Conservation (phyloP, 1,140 invertebrate genomes). For the Dinoponera quadriceps region DNA sequence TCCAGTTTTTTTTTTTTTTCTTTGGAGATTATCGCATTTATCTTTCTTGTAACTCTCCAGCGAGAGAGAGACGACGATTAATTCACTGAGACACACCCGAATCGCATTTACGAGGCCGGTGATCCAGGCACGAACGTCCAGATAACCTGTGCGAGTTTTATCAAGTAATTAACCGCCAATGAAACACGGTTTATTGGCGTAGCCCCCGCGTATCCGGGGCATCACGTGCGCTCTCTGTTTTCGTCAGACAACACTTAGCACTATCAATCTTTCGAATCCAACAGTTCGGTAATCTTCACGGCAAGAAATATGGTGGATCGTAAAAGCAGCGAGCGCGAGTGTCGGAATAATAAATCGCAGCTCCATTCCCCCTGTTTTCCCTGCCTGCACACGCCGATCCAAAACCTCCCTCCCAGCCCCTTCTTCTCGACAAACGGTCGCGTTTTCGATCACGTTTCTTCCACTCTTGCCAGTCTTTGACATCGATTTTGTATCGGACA, state of each 20-base stretch:
- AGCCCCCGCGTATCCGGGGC: background rate
- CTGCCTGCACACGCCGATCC: constrained; percentile 36
- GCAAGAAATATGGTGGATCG: constrained; percentile 64
- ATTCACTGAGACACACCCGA: background rate
- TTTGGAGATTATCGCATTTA: background rate
- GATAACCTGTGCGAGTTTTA: constrained; percentile 27
- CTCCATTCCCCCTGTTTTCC: constrained; percentile 45
- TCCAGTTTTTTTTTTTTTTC: no score
- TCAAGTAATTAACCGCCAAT: constrained; percentile 41
- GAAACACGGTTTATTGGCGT: constrained; percentile 38
- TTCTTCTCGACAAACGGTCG: background rate
- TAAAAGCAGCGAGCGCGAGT: constrained; percentile 52
- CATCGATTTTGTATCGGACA: constrained; percentile 78
- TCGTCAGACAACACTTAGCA: constrained; percentile 32
- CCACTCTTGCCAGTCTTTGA: constrained; percentile 64
- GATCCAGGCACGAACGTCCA: background rate
- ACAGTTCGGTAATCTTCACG: constrained; percentile 52
- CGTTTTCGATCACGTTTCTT: constrained; percentile 69
- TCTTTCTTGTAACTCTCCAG: background rate
- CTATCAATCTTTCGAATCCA: constrained; percentile 42
- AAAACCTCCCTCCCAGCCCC: background rate
- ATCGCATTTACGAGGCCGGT: background rate
- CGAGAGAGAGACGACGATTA: background rate
- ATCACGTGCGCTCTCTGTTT: constrained; percentile 38
- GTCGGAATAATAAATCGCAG: constrained; percentile 71